A percentile compares a stretch with the other conserved stretches of the same genome.
Conservation (phyloP, 2,113 vertebrate species). For the Poecilia latipinna region DNA sequence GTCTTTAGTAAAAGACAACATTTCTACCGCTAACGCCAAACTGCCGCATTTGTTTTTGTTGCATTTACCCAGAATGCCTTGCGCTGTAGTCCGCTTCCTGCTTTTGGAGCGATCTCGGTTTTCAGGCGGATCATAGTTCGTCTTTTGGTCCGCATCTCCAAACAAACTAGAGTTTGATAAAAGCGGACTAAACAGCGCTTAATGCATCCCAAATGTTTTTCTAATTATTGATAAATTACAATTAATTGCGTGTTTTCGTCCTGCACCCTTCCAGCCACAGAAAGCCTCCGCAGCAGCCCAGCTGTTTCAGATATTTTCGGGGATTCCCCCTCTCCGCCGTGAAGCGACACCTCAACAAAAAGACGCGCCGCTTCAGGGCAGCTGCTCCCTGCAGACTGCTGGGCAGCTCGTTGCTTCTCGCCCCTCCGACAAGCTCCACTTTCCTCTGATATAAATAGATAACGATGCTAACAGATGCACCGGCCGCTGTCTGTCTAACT, state of each 20-base stretch:
- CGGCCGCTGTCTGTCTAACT: conserved; percentile 74
- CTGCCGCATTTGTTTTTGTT: too few relatives aligned
- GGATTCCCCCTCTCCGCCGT: not conserved
- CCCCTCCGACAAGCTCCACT: conserved; percentile 74
- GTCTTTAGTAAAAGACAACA: too few relatives aligned
- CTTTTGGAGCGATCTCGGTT: too few relatives aligned
- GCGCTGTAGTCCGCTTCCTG: too few relatives aligned
- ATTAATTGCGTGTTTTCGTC: not conserved
- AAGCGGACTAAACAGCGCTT: too few relatives aligned
- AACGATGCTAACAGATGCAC: conserved; percentile 80
- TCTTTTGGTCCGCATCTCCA: too few relatives aligned
- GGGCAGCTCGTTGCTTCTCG: conserved; percentile 62
- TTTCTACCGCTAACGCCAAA: too few relatives aligned
- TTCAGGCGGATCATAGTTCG: too few relatives aligned
- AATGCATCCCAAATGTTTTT: too few relatives aligned
- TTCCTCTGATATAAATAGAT: conserved; percentile 83
- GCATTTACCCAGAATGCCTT: too few relatives aligned
- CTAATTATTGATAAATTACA: not conserved
- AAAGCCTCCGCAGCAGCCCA: conserved; percentile 4
- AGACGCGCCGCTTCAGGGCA: conserved; percentile 54
- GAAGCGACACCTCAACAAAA: conserved; percentile 2
- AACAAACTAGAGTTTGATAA: too few relatives aligned
- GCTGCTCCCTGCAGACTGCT: conserved; percentile 62
- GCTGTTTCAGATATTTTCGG: conserved; percentile 21
- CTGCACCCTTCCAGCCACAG: not conserved